Base-by-base conservation (phyloP, 2,113 vertebrate genomes). In the Takifugu bimaculatus region DNA sequence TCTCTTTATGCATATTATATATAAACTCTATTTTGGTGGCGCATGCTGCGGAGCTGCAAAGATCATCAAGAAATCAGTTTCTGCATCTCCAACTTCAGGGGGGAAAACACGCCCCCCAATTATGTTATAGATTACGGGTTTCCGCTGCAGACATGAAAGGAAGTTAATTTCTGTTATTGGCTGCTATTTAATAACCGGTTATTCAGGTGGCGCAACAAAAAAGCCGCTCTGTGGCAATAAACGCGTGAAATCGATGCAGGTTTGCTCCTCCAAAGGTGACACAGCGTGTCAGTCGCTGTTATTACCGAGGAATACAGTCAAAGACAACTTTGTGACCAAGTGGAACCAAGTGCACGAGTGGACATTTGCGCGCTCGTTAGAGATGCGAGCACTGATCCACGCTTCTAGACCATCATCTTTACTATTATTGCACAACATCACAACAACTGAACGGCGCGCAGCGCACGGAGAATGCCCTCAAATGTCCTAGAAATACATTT, bases 301-400 rank as follows among this genome's bases (percentile, higher is more conserved):
- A 4, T 26, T 25, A 26, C 51, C 25, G 51, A 60, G 29, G 0
- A 67, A 60, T 39, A 48, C 39, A 26, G 12, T 65, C 54, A 15
- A 57, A 27, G 11, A 14, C 57, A 83, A 83, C 74, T 83, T 82
- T 75, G 13, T 56, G 15, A 48, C 13, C 1, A 29, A 63, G 29
- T 52, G 15, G 68, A 68, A 47, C 45, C 62, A 64, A 68, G 28
- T 47, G 47, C 58, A 53, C 0, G 60, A 26, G 62, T n/a, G 59
- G 35, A 52, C 26, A 50, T 62, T 54, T 61, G 20, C 63, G 50
- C 74, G 45, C 28, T 62, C 25, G 25, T 35, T 56, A 28, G 7
- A 26, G 50, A 27, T 44, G 14, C 27, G 39, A 65, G 55, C 49
- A 43, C 0, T n/a, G 55, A 51, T 61, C 32, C 58, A 72, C 63